Evolutionary conservation across 2,888 invertebrate species (phyloP).

Genomic region (Aromia moschata): DNA sequence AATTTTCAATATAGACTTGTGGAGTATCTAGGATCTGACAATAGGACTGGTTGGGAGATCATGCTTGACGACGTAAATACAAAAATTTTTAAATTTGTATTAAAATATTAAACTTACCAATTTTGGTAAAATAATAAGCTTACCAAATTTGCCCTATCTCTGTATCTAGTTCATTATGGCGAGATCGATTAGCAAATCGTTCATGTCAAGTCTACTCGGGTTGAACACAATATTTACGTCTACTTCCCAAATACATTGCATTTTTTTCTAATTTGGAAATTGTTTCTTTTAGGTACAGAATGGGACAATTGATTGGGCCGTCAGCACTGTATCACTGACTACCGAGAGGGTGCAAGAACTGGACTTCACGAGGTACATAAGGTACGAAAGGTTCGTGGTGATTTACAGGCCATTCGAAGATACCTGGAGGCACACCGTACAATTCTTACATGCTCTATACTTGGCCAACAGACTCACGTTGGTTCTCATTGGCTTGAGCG

Average conservation of each 20-base stretch:
- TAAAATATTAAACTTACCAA: neutral
- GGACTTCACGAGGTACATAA: constrained; percentile 35
- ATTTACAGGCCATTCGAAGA: neutral
- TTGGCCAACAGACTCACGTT: neutral
- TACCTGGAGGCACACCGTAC: neutral
- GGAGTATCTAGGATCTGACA: constrained; percentile 11
- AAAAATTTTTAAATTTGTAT: neutral
- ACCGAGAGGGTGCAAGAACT: constrained; percentile 22
- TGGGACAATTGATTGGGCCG: constrained; percentile 32
- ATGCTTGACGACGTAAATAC: constrained; percentile 36
- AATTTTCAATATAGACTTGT: constrained; percentile 37
- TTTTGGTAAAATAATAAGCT: neutral
- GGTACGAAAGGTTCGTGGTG: constrained; percentile 2
- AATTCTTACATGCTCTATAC: neutral
- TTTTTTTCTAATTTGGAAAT: neutral
- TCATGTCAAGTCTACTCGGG: no score
- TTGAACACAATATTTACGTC: no score
- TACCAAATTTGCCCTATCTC: neutral
- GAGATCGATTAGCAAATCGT: no score
- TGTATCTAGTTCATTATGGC: no score
- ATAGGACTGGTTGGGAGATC: constrained; percentile 24
- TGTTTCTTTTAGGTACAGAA: constrained; percentile 17
- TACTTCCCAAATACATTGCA: no score
- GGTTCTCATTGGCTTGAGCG: neutral
- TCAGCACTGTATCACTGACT: constrained; percentile 35